Evolutionary conservation across 2,888 invertebrate species (phyloP), one percentile per base, ranked within the genome.

Genomic region (Ophioninae sp.): DNA sequence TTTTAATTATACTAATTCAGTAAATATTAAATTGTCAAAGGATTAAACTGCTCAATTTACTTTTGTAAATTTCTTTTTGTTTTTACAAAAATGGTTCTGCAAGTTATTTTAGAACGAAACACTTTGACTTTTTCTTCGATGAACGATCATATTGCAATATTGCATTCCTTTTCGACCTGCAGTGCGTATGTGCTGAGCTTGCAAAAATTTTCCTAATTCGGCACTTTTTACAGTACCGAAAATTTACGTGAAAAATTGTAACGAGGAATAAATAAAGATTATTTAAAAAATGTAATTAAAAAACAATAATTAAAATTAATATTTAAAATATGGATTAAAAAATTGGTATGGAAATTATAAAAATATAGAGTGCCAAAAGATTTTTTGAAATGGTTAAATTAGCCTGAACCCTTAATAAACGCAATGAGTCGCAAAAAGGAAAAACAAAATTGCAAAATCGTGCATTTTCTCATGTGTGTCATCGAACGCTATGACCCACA

Each of bases 121-220:
- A 17, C 50, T 50, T 17, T 17, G 17, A 50, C 6, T 50, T 50
- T 50, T 13, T 50, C 3, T 17, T 10, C 50, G 50, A 50, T 50
- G 50, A 50, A 17, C 50, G 13, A 3, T 6, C 50, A 50, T 30
- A 50, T 17, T 50, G 13, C 50, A 50, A 2, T 50, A 10, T 50
- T 13, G 50, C 41, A 8, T 41, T 41, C 41, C 0, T 41, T 41
- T 8, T 1, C 7, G 41, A 8, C 50, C 3, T 50, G 13, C 50
- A 17, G 67, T 67, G 41, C 39, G 67, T 44, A 44, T 67, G 21
- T 67, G 44, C 41, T 64, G 30, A 17, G 7, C 44, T n/a, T 75
- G 74, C 64, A 62, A 23, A 64, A 75, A 23, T 20, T 10, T 62
- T 30, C 62, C 21, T 21, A 59, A 62, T 1, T 62, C 30, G 30